Evolutionary conservation across 2,797 vertebrate genomes (phyloP).

Genomic region (Coluber constrictor): DNA sequence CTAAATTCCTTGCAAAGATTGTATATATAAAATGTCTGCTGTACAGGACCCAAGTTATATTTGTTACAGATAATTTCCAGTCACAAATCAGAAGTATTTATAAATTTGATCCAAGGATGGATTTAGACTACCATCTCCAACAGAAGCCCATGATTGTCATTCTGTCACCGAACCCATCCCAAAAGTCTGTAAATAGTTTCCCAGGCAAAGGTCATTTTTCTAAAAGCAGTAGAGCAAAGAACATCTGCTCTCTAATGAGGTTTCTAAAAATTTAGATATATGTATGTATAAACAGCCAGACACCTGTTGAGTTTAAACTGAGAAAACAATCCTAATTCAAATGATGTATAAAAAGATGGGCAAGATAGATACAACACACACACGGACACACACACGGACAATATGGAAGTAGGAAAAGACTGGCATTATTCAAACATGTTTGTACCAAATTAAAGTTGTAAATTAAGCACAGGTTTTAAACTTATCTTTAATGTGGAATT

Average conservation of each 20-base stretch:
- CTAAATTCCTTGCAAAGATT: not conserved
- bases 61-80: not conserved
- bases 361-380: not conserved
- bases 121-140: constrained; percentile 1
- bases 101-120: constrained; percentile 10
- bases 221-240: not conserved
- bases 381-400: not conserved
- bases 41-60: constrained; percentile 5
- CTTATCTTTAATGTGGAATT: not conserved
- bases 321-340: constrained; percentile 9
- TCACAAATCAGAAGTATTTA: constrained; percentile 3
- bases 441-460: not conserved
- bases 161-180: not conserved
- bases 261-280: not conserved
- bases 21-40: constrained; percentile 7
- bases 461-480: not conserved
- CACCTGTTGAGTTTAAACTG: not conserved
- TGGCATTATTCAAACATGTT: not conserved
- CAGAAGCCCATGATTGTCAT: constrained; percentile 12
- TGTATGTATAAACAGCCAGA: not conserved
- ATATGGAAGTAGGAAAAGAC: not conserved
- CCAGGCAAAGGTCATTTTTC: constrained; percentile 14
- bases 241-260: not conserved
- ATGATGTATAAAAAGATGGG: not conserved
- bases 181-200: not conserved